A percentile compares a stretch with the other conserved stretches of the same genome.
phyloP scores from a whole-genome alignment of 2,797 vertebrate genomes.

The Gorsachius magnificus region DNA sequence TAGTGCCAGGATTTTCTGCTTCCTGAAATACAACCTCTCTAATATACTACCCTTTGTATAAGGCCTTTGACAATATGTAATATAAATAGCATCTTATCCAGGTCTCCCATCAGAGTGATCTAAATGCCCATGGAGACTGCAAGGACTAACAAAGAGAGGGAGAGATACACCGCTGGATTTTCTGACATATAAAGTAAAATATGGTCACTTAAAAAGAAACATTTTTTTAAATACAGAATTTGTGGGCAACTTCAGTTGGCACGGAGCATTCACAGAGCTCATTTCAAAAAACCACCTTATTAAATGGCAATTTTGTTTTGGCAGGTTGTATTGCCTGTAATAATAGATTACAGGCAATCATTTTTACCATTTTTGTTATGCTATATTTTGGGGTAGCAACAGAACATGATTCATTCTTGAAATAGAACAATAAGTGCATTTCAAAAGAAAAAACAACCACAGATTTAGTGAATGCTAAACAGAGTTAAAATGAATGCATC shows the following conservation, averaged over 20 bases:
- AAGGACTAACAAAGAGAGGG: background rate
- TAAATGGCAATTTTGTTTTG: conserved; percentile 46
- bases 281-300: conserved; percentile 23
- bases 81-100: background rate
- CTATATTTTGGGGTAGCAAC: conserved; percentile 9
- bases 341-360: conserved; percentile 15
- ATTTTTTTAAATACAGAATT: background rate
- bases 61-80: background rate
- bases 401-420: conserved; percentile 20
- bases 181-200: background rate
- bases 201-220: background rate
- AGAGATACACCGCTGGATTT: background rate
- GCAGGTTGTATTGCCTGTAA: conserved; percentile 37
- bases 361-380: background rate
- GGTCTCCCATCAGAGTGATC: background rate
- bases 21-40: background rate
- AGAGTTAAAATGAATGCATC: conserved; percentile 15
- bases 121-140: background rate
- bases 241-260: background rate
- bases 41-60: background rate
- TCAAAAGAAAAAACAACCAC: conserved; percentile 19
- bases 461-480: background rate
- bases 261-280: background rate
- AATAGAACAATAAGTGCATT: conserved; percentile 50
- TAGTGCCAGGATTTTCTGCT: background rate